Conservation (phyloP, 2,888 invertebrate genomes). For the Hartigia nigra region DNA sequence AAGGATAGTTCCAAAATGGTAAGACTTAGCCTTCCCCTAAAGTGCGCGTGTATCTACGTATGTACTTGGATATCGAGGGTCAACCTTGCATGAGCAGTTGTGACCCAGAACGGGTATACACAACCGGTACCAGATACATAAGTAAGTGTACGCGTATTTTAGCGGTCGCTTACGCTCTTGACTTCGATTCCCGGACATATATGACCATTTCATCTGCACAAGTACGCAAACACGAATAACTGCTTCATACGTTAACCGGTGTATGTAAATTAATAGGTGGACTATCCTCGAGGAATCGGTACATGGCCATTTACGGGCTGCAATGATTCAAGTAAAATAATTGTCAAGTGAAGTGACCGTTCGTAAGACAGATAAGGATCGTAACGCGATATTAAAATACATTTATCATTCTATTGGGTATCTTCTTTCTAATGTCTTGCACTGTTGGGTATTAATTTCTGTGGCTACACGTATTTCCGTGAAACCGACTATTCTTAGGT, state of each 20-base stretch:
- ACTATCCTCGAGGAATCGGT: constrained; percentile 48
- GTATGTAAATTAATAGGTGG: constrained; percentile 12
- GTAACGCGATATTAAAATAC: not conserved
- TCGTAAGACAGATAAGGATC: not conserved
- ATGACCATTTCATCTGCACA: constrained; percentile 13
- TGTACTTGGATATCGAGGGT: constrained; percentile 30
- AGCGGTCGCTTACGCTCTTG: constrained; percentile 40
- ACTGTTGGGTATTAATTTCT: not conserved
- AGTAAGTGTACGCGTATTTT: constrained; percentile 20
- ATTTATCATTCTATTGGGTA: not conserved
- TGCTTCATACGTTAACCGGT: constrained; percentile 6
- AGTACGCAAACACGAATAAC: constrained; percentile 16
- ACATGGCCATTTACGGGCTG: constrained; percentile 36
- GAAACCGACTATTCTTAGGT: not conserved
- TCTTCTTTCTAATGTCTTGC: not conserved
- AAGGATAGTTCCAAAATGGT: not conserved
- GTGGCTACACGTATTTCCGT: not conserved
- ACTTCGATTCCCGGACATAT: constrained; percentile 40
- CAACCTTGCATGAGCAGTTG: constrained; percentile 40
- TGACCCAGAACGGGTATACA: constrained; percentile 43
- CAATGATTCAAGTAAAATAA: not conserved
- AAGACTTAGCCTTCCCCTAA: not conserved
- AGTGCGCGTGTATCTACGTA: not conserved
- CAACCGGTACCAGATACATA: constrained; percentile 30
- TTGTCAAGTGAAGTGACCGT: not conserved